Percentiles rank a stretch among this genome's conserved stretches.
Conservation (phyloP, 2,113 vertebrate genomes). For the Barbus barbus region DNA sequence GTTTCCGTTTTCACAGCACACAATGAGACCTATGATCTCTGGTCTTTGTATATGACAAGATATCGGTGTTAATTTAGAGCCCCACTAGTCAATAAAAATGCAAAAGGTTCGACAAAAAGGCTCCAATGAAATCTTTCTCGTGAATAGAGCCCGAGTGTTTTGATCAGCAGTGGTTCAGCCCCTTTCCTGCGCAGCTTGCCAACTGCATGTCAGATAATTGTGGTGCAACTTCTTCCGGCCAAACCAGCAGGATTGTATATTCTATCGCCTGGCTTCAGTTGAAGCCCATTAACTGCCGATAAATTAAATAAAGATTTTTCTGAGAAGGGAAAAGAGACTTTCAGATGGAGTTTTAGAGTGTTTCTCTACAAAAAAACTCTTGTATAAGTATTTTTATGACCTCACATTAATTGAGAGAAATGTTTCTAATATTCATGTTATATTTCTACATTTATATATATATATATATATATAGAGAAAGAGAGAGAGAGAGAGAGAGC, state of each 20-base stretch:
- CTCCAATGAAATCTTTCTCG: background rate
- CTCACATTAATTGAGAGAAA: background rate
- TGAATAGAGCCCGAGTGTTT: slow-evolving; percentile 7
- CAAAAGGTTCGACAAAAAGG: background rate
- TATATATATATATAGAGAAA: too few species aligned
- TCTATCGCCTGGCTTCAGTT: slow-evolving; percentile 1
- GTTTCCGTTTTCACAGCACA: background rate
- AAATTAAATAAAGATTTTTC: background rate
- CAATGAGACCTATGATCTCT: background rate
- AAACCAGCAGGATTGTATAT: slow-evolving; percentile 18
- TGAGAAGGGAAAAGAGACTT: background rate
- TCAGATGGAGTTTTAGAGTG: background rate
- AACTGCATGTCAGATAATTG: background rate
- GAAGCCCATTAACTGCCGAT: background rate
- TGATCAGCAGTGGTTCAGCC: slow-evolving; percentile 8
- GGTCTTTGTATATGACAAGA: background rate
- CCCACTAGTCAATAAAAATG: background rate
- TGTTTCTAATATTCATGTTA: too few species aligned
- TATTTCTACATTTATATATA: too few species aligned
- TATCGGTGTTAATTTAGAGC: background rate
- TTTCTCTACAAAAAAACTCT: too few species aligned
- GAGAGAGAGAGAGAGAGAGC: too few species aligned
- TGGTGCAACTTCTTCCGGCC: background rate
- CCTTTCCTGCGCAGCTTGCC: slow-evolving; percentile 21
- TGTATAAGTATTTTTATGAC: background rate